Percentiles rank a stretch among this genome's conserved stretches.
These are phyloP conservation scores for Aramus guarauna DNA, from an alignment of 2,113 vertebrate genomes.

Conservation along the genomic window DNA sequence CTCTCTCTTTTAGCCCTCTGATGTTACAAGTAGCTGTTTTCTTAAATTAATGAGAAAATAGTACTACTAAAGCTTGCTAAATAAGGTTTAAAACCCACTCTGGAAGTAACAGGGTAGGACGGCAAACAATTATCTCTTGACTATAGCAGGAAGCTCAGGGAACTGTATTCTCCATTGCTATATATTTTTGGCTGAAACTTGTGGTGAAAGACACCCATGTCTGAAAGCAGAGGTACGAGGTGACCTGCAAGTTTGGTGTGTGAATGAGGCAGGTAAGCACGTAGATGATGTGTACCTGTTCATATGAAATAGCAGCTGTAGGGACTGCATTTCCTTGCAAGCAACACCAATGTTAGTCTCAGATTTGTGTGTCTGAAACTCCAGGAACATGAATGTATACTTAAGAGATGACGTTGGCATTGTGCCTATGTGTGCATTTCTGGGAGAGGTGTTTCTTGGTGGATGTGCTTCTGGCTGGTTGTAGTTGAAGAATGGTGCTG, in stretches of 20 bases:
- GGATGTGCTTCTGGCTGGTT: neutral
- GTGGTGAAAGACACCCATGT: neutral
- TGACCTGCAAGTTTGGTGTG: neutral
- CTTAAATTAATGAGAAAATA: constrained; percentile 5
- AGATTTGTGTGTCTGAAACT: neutral
- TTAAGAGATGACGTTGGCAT: accelerated
- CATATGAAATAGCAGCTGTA: neutral
- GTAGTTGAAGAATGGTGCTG: neutral
- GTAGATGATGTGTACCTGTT: neutral
- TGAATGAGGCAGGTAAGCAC: accelerated
- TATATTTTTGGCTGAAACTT: neutral
- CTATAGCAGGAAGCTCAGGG: neutral
- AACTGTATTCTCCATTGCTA: neutral
- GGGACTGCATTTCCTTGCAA: neutral
- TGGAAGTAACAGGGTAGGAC: neutral
- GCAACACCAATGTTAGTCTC: neutral
- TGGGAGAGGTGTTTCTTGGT: neutral
- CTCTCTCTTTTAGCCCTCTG: neutral
- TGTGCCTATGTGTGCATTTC: accelerated
- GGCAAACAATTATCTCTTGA: neutral
- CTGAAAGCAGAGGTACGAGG: neutral
- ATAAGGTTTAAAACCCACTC: neutral
- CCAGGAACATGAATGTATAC: neutral
- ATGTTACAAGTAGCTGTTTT: neutral
- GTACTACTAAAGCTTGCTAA: constrained; percentile 5